Percentiles rank a stretch among this genome's conserved stretches.
Conservation (phyloP, 1,140 invertebrate genomes). For the Liolophura sinensis region DNA sequence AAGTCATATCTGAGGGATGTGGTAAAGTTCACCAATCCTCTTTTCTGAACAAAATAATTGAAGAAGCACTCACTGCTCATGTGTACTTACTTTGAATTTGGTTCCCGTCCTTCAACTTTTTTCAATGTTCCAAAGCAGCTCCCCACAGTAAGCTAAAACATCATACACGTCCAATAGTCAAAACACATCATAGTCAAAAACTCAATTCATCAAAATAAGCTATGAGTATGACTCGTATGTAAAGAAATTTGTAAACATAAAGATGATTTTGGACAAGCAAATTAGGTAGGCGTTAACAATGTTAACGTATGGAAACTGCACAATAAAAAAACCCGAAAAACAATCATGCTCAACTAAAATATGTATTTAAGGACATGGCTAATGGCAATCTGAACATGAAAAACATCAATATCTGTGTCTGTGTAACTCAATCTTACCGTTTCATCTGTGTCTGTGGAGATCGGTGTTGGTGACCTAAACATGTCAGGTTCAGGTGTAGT, state of each 20-base stretch:
- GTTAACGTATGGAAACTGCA: background rate
- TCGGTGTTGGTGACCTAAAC: slow-evolving; percentile 33
- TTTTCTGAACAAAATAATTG: background rate
- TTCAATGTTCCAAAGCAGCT: slow-evolving; percentile 54
- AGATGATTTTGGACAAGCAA: background rate
- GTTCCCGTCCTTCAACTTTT: slow-evolving; percentile 38
- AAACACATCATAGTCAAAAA: background rate
- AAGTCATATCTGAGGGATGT: background rate
- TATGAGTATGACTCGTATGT: background rate
- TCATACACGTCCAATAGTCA: background rate
- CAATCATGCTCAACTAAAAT: background rate
- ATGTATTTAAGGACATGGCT: background rate
- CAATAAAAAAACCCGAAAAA: background rate
- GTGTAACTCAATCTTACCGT: slow-evolving; percentile 7
- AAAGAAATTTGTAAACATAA: background rate
- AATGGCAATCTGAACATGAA: background rate
- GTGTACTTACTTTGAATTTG: slow-evolving; percentile 38
- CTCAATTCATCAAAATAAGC: background rate
- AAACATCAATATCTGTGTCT: too few species aligned
- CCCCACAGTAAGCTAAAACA: slow-evolving; percentile 44
- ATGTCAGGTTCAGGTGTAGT: slow-evolving; percentile 21
- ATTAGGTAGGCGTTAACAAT: background rate
- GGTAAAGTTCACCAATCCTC: background rate
- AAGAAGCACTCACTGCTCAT: background rate
- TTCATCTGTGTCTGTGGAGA: slow-evolving; percentile 17